Percentiles rank a stretch among this genome's conserved stretches.
These are phyloP conservation scores for Ispidina picta DNA, from an alignment of 2,797 vertebrate genomes.

Conservation along the genomic window DNA sequence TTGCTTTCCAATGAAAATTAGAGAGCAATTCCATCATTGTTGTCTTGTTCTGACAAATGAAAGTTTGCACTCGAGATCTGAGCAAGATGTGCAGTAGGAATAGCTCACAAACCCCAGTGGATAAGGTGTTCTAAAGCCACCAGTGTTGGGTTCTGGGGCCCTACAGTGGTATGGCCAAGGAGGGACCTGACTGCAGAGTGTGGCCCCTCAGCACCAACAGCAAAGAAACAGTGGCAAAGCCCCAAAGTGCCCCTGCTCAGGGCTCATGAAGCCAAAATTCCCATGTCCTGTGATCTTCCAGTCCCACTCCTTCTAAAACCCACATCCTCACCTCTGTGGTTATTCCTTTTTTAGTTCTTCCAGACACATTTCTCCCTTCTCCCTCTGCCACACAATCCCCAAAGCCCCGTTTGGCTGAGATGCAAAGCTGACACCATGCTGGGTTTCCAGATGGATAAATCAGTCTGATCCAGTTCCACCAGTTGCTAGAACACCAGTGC, in stretches of 20 bases:
- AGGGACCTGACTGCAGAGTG: rapidly evolving
- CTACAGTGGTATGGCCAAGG: neutral
- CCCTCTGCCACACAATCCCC: neutral
- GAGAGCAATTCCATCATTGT: neutral
- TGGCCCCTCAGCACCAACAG: neutral
- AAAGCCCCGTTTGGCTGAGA: neutral
- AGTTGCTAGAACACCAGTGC: neutral
- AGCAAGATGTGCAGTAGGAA: neutral
- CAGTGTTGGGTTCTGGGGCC: rapidly evolving
- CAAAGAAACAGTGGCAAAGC: no score
- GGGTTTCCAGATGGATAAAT: neutral
- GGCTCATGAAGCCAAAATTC: neutral
- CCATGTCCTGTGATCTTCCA: neutral
- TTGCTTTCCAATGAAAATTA: neutral
- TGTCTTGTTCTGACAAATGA: neutral
- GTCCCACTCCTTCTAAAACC: neutral
- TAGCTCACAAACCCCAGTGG: neutral
- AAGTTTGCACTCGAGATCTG: neutral
- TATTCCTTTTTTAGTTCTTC: neutral
- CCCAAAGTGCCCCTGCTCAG: neutral
- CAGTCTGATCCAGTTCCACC: neutral
- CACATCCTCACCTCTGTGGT: neutral
- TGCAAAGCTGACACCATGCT: neutral
- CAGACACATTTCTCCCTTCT: neutral
- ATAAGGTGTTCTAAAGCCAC: neutral